Conservation (phyloP, 2,797 vertebrate genomes). For the Pachyuromys duprasi region DNA sequence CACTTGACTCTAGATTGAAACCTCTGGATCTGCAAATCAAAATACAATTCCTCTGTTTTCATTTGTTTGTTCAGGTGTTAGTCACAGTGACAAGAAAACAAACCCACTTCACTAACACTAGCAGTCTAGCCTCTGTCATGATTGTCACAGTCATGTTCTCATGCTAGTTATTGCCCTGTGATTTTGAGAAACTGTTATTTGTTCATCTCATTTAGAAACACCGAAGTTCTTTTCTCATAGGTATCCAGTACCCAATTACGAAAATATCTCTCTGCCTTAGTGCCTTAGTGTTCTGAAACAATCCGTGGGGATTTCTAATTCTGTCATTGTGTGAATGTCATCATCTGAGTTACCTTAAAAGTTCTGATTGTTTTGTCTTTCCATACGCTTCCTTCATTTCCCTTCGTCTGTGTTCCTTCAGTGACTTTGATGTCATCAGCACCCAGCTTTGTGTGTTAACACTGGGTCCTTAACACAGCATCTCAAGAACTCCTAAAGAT, state of each 20-base stretch:
- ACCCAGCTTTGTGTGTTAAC: conserved; percentile 34
- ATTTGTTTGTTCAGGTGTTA: background rate
- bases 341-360: background rate
- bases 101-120: background rate
- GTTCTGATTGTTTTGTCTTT: background rate
- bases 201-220: background rate
- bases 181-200: background rate
- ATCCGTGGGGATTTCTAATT: background rate
- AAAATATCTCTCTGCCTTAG: accelerated
- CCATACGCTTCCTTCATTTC: background rate
- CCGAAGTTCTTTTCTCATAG: background rate
- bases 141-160: background rate
- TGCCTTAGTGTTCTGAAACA: background rate
- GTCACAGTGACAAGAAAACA: background rate
- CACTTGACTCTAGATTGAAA: background rate
- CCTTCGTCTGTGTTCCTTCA: background rate
- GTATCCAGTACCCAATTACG: background rate
- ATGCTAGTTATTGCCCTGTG: background rate
- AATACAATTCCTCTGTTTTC: background rate
- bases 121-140: no score
- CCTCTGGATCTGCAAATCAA: background rate
- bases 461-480: conserved; percentile 69
- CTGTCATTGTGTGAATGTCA: background rate
- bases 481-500: conserved; percentile 85
- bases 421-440: conserved; percentile 63